Base-by-base conservation (phyloP, 2,888 invertebrate species). In the Hedya salicella region DNA sequence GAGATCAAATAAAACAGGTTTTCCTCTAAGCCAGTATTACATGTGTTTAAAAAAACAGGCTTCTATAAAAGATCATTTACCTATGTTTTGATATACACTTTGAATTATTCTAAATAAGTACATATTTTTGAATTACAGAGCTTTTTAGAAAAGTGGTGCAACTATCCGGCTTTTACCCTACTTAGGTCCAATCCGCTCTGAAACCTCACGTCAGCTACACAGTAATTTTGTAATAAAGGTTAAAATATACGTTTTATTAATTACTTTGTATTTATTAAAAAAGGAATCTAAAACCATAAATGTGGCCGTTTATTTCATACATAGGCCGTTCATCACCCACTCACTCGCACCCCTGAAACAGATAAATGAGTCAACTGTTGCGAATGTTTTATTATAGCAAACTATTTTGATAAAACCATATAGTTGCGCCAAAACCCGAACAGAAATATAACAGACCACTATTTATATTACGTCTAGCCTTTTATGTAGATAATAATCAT, bases 401-500 rank as follows among this genome's bases (percentile, higher is more conserved):
- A 81, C 72, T 74, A 75, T 71, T 73, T 69, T 70, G 70, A 76
- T 78, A 78, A 74, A 73, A 74, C 25, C 71, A 70, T 75, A 82
- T 77, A 74, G 73, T 77, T 78, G 66, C 75, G 72, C 71, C 72
- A 69, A 79, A 75, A 75, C 71, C 73, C 69, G 74, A 73, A 60
- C 63, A 68, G 69, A 77, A 78, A 79, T 76, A 81, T 79, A 78
- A 78, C 74, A 75, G 73, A 73, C 70, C 69, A 70, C 77, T 80
- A 80, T 79, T 82, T 70, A 77, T 81, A 77, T 73, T 78, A 75
- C 75, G 75, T 79, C 74, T 76, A 73, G 74, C 76, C 77, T 79
- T 80, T 82, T 83, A 85, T 83, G 80, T 81, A 82, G 80, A 83
- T 82, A 85, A 85, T 83, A 85, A 84, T 86, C 80, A 85, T 85